These are phyloP conservation scores for Tigriopus japonicus DNA, from an alignment of 1,140 invertebrate genomes.

Conservation along the genomic window DNA sequence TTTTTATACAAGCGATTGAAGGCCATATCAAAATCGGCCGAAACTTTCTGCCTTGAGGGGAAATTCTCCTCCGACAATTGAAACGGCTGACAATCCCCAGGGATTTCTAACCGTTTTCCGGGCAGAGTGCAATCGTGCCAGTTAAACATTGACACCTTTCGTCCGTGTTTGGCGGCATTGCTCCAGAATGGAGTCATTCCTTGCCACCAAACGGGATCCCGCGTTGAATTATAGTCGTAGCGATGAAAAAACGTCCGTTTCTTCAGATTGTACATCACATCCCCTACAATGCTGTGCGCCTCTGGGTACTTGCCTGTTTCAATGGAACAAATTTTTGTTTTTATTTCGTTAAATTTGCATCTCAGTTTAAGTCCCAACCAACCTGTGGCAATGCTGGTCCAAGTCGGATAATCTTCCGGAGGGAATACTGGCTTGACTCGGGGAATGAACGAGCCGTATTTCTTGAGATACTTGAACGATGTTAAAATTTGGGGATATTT, in stretches of 20 bases:
- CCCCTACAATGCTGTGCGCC: background rate
- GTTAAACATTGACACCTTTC: background rate
- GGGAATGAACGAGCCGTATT: background rate
- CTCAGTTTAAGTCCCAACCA: background rate
- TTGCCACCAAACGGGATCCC: background rate
- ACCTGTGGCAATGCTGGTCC: background rate
- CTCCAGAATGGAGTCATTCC: background rate
- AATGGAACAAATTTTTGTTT: background rate
- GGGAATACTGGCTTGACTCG: background rate
- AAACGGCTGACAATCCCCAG: background rate
- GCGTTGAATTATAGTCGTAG: background rate
- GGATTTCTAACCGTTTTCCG: background rate
- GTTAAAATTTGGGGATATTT: background rate
- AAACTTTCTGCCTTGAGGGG: background rate
- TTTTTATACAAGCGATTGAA: background rate
- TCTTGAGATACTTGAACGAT: background rate
- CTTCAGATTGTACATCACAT: constrained; percentile 1
- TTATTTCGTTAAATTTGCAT: background rate
- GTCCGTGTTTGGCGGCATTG: background rate
- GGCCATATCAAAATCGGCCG: background rate
- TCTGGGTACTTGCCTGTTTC: background rate
- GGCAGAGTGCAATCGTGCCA: background rate
- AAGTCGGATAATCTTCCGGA: background rate
- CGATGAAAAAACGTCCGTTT: background rate
- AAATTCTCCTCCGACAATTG: no score